Percentiles rank a stretch among this genome's conserved stretches.
phyloP scores from a whole-genome alignment of 2,113 vertebrate species.

The Oryzias woworae region DNA sequence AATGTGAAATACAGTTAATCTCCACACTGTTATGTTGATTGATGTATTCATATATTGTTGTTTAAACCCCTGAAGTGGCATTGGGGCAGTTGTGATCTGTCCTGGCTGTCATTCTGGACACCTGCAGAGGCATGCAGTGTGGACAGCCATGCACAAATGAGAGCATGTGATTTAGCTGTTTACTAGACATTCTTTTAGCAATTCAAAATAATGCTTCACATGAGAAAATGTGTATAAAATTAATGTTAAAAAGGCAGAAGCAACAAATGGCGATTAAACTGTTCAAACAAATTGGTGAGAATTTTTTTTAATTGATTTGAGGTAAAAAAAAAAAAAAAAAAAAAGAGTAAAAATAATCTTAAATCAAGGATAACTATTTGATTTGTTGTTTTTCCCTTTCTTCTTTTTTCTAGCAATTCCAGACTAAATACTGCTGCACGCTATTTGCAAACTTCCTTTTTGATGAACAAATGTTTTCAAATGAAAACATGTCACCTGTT shows the following conservation, averaged over 20 bases:
- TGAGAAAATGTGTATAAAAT: neutral
- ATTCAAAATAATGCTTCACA: no score
- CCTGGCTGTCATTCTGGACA: no score
- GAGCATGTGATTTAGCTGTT: neutral
- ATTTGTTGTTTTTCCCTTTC: slow-evolving; percentile 53
- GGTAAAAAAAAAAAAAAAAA: neutral
- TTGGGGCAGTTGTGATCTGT: no score
- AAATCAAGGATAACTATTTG: slow-evolving; percentile 57
- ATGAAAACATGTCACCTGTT: slow-evolving; percentile 67
- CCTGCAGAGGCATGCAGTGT: no score
- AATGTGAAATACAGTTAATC: no score
- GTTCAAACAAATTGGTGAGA: slow-evolving; percentile 29
- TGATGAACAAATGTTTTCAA: slow-evolving; percentile 34
- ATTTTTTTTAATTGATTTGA: slow-evolving; percentile 53
- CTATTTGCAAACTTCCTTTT: slow-evolving; percentile 26
- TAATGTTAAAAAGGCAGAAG: neutral
- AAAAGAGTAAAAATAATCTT: slow-evolving; percentile 49
- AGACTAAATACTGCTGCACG: slow-evolving; percentile 44
- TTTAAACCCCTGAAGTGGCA: no score
- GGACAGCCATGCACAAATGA: no score
- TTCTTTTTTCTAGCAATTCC: slow-evolving; percentile 38
- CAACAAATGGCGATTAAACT: slow-evolving; percentile 14
- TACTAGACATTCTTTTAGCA: neutral
- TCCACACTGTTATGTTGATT: no score
- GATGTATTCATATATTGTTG: no score